A percentile compares a stretch with the other conserved stretches of the same genome.
Evolutionary conservation across 2,888 invertebrate species (phyloP).

Genomic region (Acronicta psi): DNA sequence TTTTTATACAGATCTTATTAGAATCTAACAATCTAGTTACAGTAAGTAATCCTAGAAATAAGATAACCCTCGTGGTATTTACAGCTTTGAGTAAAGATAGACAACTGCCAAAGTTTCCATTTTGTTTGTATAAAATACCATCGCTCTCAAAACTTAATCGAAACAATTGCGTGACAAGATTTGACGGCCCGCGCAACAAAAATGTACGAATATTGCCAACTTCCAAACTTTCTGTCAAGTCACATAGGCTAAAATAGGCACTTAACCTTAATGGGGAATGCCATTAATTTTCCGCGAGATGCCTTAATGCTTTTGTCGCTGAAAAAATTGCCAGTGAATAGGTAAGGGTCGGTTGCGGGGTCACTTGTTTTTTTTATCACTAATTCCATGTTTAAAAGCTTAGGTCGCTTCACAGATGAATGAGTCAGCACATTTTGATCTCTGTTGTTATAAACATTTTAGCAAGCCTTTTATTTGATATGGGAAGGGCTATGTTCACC

Average conservation of each 20-base stretch:
- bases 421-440: slow-evolving; percentile 56
- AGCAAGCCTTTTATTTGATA: slow-evolving; percentile 49
- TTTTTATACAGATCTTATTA: no score
- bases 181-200: slow-evolving; percentile 57
- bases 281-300: slow-evolving; percentile 81
- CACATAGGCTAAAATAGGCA: slow-evolving; percentile 81
- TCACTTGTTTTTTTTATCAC: slow-evolving; percentile 57
- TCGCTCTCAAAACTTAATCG: slow-evolving; percentile 21
- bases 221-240: slow-evolving; percentile 78
- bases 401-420: slow-evolving; percentile 49
- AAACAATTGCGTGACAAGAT: slow-evolving; percentile 48
- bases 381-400: slow-evolving; percentile 58
- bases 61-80: no score
- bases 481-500: slow-evolving; percentile 26
- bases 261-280: slow-evolving; percentile 81
- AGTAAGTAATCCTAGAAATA: no score
- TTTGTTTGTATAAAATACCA: slow-evolving; percentile 17
- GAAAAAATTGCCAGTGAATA: slow-evolving; percentile 73
- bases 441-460: slow-evolving; percentile 56
- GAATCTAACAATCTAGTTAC: no score
- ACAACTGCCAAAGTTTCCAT: background rate
- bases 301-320: slow-evolving; percentile 78
- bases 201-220: slow-evolving; percentile 64
- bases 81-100: no score
- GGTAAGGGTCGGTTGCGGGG: slow-evolving; percentile 62